These are phyloP conservation scores for Drosophila fuyamai DNA, from an alignment of 1,140 invertebrate species.

Conservation along the genomic window DNA sequence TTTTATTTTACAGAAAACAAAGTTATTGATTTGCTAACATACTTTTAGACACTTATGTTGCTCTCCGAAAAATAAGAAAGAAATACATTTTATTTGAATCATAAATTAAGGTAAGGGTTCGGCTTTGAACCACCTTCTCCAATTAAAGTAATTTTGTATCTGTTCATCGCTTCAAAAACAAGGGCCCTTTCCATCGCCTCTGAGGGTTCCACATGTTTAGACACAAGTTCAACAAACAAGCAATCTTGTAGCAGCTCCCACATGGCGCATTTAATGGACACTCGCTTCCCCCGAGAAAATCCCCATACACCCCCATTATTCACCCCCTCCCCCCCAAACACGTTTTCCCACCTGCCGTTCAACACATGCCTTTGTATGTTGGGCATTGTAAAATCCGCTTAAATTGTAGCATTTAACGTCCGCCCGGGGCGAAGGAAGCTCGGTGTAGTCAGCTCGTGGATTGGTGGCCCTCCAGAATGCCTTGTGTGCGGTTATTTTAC, in stretches of 20 bases:
- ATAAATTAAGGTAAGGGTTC: no score
- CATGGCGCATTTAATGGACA: constrained; percentile 42
- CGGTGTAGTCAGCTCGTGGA: constrained; percentile 2
- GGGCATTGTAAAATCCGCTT: constrained; percentile 55
- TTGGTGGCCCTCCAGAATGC: constrained; percentile 24
- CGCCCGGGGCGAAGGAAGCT: constrained; percentile 4
- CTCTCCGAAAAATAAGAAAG: no score
- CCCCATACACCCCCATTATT: background rate
- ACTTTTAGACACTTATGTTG: no score
- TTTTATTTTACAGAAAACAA: no score
- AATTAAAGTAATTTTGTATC: no score
- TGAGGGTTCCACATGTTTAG: constrained; percentile 12
- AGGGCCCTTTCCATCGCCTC: constrained; percentile 1
- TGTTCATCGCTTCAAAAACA: background rate
- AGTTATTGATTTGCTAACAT: no score
- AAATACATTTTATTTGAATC: no score
- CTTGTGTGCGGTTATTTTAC: constrained; percentile 39
- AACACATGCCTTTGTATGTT: constrained; percentile 26
- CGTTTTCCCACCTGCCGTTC: background rate
- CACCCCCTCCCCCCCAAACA: background rate
- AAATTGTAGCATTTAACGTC: constrained; percentile 59
- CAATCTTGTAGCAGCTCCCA: constrained; percentile 25
- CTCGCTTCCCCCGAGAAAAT: background rate
- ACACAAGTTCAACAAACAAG: constrained; percentile 29
- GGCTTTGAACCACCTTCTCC: no score